These are phyloP conservation scores for Setophaga petechia DNA, from an alignment of 2,113 vertebrate genomes.

Conservation along the genomic window DNA sequence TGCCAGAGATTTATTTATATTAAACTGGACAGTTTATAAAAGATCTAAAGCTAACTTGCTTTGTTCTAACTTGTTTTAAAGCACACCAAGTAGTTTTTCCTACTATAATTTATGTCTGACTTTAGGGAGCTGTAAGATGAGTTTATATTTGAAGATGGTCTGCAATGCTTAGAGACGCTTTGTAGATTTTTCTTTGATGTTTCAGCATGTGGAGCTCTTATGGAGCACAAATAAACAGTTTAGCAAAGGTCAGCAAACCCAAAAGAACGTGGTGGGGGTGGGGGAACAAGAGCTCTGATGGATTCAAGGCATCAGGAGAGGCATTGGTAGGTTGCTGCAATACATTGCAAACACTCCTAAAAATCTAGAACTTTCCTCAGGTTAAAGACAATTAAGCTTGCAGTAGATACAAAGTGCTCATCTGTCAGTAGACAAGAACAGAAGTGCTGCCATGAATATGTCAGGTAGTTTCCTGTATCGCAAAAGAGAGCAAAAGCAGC, in stretches of 20 bases:
- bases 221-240: background rate
- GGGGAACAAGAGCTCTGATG: background rate
- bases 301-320: background rate
- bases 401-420: background rate
- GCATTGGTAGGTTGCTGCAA: background rate
- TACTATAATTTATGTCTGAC: background rate
- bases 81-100: background rate
- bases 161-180: background rate
- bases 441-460: background rate
- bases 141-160: background rate
- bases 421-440: background rate
- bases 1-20: background rate
- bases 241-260: background rate
- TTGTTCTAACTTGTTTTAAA: background rate
- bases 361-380: background rate
- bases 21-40: background rate
- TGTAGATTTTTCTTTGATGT: background rate
- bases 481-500: background rate
- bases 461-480: background rate
- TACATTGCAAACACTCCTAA: background rate
- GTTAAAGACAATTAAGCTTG: background rate
- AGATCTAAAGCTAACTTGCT: background rate
- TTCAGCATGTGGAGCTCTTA: background rate
- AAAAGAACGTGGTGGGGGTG: fast-evolving
- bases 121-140: background rate